A percentile compares a stretch with the other conserved stretches of the same genome.
Conservation (phyloP, 2,888 invertebrate species). For the Hydrotaea cyrtoneurina region DNA sequence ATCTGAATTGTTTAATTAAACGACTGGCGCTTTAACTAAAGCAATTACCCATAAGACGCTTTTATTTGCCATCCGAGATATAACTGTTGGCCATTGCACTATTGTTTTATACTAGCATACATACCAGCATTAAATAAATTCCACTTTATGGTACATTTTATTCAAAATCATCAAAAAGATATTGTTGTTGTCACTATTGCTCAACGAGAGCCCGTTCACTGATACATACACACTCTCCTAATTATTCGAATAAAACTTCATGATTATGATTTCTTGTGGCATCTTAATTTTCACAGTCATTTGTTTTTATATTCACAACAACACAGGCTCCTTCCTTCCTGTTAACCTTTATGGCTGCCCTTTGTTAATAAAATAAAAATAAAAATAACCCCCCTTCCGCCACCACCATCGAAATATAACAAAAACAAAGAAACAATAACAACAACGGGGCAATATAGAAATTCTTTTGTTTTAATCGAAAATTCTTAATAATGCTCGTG, state of each 20-base stretch:
- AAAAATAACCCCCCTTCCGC: no score
- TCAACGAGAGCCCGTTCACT: not conserved
- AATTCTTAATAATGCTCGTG: not conserved
- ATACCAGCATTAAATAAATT: no score
- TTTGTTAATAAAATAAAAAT: not conserved
- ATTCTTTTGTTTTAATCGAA: not conserved
- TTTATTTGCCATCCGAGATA: no score
- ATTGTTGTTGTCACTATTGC: no score
- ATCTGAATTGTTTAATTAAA: no score
- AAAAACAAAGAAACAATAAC: not conserved
- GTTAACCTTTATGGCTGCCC: conserved; percentile 2
- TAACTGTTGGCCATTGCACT: no score
- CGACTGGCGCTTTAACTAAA: no score
- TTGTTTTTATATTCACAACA: conserved; percentile 3
- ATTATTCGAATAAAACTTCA: conserved; percentile 32
- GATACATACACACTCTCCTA: not conserved
- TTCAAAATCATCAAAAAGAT: not conserved
- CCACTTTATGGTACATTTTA: no score
- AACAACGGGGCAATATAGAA: not conserved
- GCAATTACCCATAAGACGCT: no score
- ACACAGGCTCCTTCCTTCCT: no score
- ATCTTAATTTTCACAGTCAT: conserved; percentile 18
- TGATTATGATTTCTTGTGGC: conserved; percentile 15
- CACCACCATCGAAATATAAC: no score
- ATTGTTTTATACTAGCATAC: no score